These are phyloP conservation scores for Oreohelix idahoensis DNA, from an alignment of 1,140 invertebrate genomes.

Conservation along the genomic window DNA sequence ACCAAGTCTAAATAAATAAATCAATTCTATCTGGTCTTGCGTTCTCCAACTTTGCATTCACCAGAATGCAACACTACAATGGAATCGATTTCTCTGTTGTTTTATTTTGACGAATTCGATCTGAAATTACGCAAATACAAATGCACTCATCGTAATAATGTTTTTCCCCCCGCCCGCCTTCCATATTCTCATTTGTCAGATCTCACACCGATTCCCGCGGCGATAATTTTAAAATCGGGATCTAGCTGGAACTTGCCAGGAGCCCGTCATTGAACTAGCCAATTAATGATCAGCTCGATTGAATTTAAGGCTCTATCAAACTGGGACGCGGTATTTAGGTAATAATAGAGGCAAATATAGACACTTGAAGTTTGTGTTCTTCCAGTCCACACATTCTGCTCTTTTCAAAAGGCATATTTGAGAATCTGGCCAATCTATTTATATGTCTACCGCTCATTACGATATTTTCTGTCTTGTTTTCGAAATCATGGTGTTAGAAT, in stretches of 20 bases:
- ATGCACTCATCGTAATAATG: not conserved
- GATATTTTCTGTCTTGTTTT: no score
- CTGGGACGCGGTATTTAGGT: not conserved
- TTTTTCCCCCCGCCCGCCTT: not conserved
- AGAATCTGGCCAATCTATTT: no score
- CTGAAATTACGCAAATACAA: not conserved
- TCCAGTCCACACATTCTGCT: no score
- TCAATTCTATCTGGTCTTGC: no score
- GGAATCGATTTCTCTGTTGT: not conserved
- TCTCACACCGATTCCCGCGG: not conserved
- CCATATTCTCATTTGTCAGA: not conserved
- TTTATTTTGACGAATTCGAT: conserved; percentile 1
- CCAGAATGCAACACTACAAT: not conserved
- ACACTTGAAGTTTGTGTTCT: no score
- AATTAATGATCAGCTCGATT: not conserved
- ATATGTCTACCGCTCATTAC: no score
- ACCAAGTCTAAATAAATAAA: no score
- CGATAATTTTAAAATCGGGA: conserved; percentile 3
- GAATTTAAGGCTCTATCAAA: not conserved
- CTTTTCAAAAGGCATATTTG: no score
- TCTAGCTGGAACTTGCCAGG: not conserved
- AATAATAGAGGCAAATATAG: no score
- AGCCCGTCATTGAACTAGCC: not conserved
- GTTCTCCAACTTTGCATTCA: no score
- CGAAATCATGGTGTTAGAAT: no score